Percentiles rank a stretch among this genome's conserved stretches.
Conservation (phyloP, 2,888 invertebrate genomes). For the Charanyca ferruginea region DNA sequence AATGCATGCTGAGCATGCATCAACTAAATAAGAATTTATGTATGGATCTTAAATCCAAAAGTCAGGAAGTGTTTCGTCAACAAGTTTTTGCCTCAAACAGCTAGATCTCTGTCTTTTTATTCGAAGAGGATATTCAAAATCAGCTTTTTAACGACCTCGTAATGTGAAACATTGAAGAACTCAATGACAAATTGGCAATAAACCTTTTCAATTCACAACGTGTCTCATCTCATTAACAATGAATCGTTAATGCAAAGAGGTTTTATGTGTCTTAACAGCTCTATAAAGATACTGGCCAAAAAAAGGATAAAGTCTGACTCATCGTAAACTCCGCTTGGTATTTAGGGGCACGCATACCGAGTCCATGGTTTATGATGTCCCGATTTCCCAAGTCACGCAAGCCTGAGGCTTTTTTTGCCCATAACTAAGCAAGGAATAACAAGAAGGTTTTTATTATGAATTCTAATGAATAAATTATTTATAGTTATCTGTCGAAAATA, state of each 20-base stretch:
- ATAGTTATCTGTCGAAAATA: slow-evolving; percentile 2
- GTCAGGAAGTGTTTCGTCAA: background rate
- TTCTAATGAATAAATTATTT: slow-evolving; percentile 27
- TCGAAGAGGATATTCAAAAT: background rate
- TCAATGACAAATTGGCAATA: slow-evolving; percentile 9
- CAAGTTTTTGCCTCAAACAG: background rate
- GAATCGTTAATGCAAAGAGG: slow-evolving; percentile 20
- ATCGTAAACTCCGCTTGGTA: slow-evolving; percentile 43
- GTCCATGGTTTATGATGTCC: slow-evolving; percentile 31
- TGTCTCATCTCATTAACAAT: slow-evolving; percentile 19
- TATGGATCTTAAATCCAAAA: too few relatives aligned
- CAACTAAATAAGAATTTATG: too few relatives aligned
- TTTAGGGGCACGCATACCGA: slow-evolving; percentile 45
- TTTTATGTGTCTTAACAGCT: slow-evolving; percentile 18
- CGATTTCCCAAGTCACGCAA: slow-evolving; percentile 46
- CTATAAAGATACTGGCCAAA: slow-evolving; percentile 21
- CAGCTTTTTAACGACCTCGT: too few relatives aligned
- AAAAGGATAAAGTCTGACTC: slow-evolving; percentile 51
- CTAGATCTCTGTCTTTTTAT: background rate
- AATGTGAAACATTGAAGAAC: slow-evolving; percentile 1
- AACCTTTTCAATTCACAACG: slow-evolving; percentile 7
- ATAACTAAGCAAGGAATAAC: slow-evolving; percentile 1
- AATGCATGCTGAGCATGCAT: too few relatives aligned
- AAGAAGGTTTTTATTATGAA: background rate
- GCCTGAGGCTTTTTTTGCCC: slow-evolving; percentile 1